phyloP scores from a whole-genome alignment of 2,797 vertebrate genomes.

The Gastrophryne carolinensis region DNA sequence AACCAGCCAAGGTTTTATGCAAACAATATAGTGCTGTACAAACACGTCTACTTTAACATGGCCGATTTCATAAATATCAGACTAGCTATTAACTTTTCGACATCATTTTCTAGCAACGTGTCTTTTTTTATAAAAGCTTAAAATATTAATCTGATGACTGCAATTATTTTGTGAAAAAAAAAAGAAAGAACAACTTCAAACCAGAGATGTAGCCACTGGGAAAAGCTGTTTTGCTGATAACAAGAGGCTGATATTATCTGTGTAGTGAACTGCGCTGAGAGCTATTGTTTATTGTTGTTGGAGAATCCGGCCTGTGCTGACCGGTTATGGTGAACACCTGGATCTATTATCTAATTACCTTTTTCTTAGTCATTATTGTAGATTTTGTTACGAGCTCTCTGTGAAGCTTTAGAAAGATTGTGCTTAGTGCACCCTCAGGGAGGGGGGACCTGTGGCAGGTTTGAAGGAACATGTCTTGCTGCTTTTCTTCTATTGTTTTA shows the following conservation, averaged over 20 bases:
- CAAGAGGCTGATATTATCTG: not conserved
- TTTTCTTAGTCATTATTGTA: slow-evolving; percentile 23
- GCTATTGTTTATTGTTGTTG: slow-evolving; percentile 34
- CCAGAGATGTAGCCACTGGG: slow-evolving; percentile 12
- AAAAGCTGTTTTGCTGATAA: slow-evolving; percentile 4
- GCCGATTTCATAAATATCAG: slow-evolving; percentile 3
- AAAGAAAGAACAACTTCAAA: not conserved
- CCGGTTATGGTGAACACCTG: slow-evolving; percentile 29
- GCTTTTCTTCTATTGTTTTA: not conserved
- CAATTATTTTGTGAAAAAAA: not conserved
- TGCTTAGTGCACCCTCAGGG: not conserved
- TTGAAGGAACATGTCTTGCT: not conserved
- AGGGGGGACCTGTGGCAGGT: not conserved
- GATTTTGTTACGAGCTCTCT: not conserved
- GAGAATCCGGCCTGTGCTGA: slow-evolving; percentile 12
- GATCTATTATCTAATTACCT: slow-evolving; percentile 42
- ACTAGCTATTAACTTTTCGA: not conserved
- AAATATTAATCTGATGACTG: not conserved
- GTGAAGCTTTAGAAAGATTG: not conserved
- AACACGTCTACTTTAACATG: slow-evolving; percentile 20
- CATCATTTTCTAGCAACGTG: not conserved
- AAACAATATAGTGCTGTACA: slow-evolving; percentile 27
- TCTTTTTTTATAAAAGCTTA: not conserved
- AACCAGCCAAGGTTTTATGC: slow-evolving; percentile 45
- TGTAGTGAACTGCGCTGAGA: not conserved